Conservation (phyloP, 2,888 invertebrate species). For the Polietes domitor region DNA sequence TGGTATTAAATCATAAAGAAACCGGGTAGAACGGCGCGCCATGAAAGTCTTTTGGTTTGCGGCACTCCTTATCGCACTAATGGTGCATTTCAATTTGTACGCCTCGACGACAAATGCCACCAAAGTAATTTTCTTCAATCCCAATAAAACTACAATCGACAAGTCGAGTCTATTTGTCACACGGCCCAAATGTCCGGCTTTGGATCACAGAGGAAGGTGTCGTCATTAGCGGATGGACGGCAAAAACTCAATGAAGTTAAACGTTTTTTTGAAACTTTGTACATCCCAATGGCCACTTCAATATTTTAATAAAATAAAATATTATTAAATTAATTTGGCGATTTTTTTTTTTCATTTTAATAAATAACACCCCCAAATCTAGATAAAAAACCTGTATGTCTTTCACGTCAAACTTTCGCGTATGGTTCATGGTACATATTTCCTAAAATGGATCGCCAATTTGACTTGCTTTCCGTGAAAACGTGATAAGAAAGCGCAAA, state of each 20-base stretch:
- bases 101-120: conserved; percentile 16
- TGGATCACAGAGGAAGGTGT: conserved; percentile 74
- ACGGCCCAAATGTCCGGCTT: conserved; percentile 63
- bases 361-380: too few species aligned
- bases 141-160: conserved; percentile 66
- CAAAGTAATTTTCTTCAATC: conserved; percentile 67
- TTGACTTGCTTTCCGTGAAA: neutral
- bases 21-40: conserved; percentile 12
- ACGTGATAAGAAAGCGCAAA: conserved; percentile 9
- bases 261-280: too few species aligned
- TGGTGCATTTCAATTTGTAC: conserved; percentile 30
- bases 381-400: too few species aligned
- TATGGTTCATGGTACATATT: too few species aligned
- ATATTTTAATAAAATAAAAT: neutral
- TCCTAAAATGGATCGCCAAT: neutral
- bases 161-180: conserved; percentile 72
- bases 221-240: conserved; percentile 60
- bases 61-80: conserved; percentile 33
- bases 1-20: neutral
- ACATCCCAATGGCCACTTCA: too few species aligned
- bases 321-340: neutral
- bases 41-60: conserved; percentile 57
- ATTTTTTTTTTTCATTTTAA: too few species aligned
- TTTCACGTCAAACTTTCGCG: too few species aligned
- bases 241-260: conserved; percentile 49